These are phyloP conservation scores for Bovichtus variegatus DNA, from an alignment of 2,797 vertebrate species.

Conservation along the genomic window DNA sequence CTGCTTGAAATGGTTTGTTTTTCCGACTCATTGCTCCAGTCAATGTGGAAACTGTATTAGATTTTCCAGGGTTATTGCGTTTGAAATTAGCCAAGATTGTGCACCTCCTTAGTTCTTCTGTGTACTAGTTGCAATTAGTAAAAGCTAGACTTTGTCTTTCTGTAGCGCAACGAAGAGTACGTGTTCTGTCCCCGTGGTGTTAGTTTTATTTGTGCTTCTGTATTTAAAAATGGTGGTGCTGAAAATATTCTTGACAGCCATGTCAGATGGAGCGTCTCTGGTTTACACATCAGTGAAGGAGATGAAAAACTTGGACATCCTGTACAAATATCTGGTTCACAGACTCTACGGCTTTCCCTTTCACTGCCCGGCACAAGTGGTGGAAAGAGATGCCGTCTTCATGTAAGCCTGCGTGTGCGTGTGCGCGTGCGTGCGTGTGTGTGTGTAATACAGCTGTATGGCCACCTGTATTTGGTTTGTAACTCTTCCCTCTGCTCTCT, in stretches of 20 bases:
- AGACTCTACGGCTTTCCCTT: conserved; percentile 97
- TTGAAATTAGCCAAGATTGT: conserved; percentile 9
- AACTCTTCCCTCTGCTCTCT: conserved; percentile 42
- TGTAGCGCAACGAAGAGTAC: not conserved
- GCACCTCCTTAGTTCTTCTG: not conserved
- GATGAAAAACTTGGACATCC: conserved; percentile 97
- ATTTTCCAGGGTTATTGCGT: conserved; percentile 19
- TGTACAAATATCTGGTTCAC: conserved; percentile 99
- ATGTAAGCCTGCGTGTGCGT: conserved; percentile 96
- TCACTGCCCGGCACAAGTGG: conserved; percentile 92
- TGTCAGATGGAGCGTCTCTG: conserved; percentile 95
- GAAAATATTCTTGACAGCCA: conserved; percentile 82
- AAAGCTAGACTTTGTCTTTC: not conserved
- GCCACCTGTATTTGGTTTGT: not conserved
- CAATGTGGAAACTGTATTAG: not conserved
- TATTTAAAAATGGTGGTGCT: not conserved
- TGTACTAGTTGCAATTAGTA: not conserved
- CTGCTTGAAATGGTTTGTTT: conserved; percentile 26
- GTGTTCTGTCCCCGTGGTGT: not conserved
- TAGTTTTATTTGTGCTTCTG: not conserved
- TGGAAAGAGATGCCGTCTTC: conserved; percentile 98
- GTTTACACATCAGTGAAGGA: conserved; percentile 99
- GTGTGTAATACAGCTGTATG: not conserved
- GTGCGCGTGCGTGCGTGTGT: not conserved
- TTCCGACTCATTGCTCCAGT: conserved; percentile 13